phyloP scores from a whole-genome alignment of 2,888 invertebrate genomes.

The Leucophenga maculata region DNA sequence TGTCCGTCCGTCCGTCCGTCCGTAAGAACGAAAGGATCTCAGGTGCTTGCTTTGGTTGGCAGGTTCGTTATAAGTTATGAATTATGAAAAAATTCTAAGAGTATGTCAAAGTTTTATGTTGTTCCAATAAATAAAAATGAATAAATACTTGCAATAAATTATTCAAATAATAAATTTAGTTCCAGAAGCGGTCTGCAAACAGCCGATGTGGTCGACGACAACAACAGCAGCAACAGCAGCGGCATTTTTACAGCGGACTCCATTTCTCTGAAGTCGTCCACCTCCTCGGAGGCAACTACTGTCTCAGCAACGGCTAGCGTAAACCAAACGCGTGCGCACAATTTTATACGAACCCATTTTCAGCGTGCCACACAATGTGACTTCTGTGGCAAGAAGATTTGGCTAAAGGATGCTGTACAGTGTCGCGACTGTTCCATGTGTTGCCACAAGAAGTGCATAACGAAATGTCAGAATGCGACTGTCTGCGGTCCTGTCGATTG shows the following conservation, averaged over 20 bases:
- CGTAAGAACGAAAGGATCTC: too few species aligned
- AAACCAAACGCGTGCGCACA: slow-evolving; percentile 75
- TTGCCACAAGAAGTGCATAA: slow-evolving; percentile 96
- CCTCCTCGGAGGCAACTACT: slow-evolving; percentile 50
- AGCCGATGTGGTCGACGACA: slow-evolving; percentile 31
- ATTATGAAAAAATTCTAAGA: too few species aligned
- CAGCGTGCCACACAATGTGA: slow-evolving; percentile 92
- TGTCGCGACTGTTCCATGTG: slow-evolving; percentile 91
- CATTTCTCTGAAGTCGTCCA: slow-evolving; percentile 36
- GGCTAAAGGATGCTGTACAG: slow-evolving; percentile 96
- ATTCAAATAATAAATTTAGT: background rate
- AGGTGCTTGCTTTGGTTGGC: too few species aligned
- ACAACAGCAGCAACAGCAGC: background rate
- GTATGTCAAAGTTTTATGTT: too few species aligned
- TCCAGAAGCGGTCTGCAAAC: slow-evolving; percentile 1
- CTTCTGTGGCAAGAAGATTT: slow-evolving; percentile 96
- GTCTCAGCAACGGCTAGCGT: slow-evolving; percentile 42
- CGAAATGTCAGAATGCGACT: slow-evolving; percentile 84
- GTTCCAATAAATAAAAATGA: too few species aligned
- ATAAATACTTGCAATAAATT: too few species aligned
- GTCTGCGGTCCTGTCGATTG: slow-evolving; percentile 75
- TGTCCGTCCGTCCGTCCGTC: too few species aligned
- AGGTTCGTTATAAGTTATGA: too few species aligned
- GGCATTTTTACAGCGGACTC: slow-evolving; percentile 33
- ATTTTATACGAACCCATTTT: slow-evolving; percentile 91